Evolutionary conservation across 2,113 vertebrate species (phyloP).

Genomic region (Cololabis saira): DNA sequence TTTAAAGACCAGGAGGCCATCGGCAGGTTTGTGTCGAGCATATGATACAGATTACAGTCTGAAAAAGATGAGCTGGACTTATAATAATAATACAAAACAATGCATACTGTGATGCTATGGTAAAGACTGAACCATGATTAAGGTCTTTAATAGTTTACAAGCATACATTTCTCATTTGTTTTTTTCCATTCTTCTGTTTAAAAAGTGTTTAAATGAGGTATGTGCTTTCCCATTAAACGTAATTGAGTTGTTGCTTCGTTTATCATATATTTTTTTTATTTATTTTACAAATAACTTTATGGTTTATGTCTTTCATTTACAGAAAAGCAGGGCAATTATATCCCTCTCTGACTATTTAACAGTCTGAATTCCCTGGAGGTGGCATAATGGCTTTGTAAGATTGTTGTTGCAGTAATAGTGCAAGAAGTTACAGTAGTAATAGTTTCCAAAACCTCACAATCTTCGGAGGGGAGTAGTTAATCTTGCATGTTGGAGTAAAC

Average conservation of each 20-base stretch:
- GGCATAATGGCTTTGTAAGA: background rate
- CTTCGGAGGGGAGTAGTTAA: background rate
- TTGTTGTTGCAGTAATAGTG: conserved; percentile 12
- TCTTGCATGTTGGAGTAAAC: background rate
- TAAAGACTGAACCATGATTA: too few relatives aligned
- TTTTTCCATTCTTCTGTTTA: too few relatives aligned
- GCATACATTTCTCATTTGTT: too few relatives aligned
- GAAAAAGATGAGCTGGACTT: conserved; percentile 3
- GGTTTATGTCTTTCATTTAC: background rate
- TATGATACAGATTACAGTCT: conserved; percentile 33
- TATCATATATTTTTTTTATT: too few relatives aligned
- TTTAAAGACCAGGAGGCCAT: conserved; percentile 64
- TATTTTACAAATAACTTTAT: background rate
- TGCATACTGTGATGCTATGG: too few relatives aligned
- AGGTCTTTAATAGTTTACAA: too few relatives aligned
- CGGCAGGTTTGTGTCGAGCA: conserved; percentile 58
- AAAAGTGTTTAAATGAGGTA: too few relatives aligned
- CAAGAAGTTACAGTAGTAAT: background rate
- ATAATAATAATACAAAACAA: too few relatives aligned
- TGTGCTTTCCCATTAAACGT: too few relatives aligned
- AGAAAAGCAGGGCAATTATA: background rate
- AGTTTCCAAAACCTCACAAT: conserved; percentile 14
- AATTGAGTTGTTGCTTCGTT: too few relatives aligned
- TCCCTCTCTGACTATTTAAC: background rate
- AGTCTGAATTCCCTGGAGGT: background rate